Evolutionary conservation across 1,140 invertebrate species (phyloP).

Genomic region (Aethina tumida): DNA sequence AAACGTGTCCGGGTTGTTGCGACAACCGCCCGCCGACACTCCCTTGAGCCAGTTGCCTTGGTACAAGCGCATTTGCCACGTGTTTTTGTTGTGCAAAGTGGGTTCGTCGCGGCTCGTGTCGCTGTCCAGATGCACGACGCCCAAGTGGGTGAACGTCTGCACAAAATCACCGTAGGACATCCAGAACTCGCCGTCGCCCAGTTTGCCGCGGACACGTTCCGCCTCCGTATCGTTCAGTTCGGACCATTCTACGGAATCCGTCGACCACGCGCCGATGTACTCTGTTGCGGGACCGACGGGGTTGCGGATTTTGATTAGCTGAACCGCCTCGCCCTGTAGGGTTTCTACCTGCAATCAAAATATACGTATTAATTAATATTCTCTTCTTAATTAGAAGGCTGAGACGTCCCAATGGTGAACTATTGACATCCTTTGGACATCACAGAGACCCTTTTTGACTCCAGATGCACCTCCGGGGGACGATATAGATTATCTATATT

Average conservation of each 20-base stretch:
- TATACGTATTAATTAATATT: slow-evolving; percentile 1
- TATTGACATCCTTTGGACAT: no score
- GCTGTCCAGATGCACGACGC: slow-evolving; percentile 78
- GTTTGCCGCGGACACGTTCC: slow-evolving; percentile 57
- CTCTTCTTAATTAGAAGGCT: not conserved
- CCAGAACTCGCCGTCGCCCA: slow-evolving; percentile 68
- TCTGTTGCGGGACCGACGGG: slow-evolving; percentile 57
- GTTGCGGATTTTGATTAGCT: slow-evolving; percentile 62
- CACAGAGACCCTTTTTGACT: no score
- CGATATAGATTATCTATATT: no score
- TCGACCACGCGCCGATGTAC: slow-evolving; percentile 63
- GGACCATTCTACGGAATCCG: slow-evolving; percentile 63
- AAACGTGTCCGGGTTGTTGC: slow-evolving; percentile 86
- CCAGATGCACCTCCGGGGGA: no score
- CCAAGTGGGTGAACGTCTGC: slow-evolving; percentile 72
- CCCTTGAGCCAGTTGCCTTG: slow-evolving; percentile 82
- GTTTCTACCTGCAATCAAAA: slow-evolving; percentile 55
- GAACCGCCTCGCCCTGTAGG: slow-evolving; percentile 60
- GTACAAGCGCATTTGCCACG: slow-evolving; percentile 78
- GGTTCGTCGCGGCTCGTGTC: slow-evolving; percentile 79
- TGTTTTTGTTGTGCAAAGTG: slow-evolving; percentile 63
- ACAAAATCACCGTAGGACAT: slow-evolving; percentile 79
- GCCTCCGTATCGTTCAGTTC: slow-evolving; percentile 61
- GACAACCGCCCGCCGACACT: slow-evolving; percentile 82
- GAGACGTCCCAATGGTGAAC: no score